These are phyloP conservation scores for Gobio occitaniae DNA, from an alignment of 2,797 vertebrate genomes.

Conservation along the genomic window DNA sequence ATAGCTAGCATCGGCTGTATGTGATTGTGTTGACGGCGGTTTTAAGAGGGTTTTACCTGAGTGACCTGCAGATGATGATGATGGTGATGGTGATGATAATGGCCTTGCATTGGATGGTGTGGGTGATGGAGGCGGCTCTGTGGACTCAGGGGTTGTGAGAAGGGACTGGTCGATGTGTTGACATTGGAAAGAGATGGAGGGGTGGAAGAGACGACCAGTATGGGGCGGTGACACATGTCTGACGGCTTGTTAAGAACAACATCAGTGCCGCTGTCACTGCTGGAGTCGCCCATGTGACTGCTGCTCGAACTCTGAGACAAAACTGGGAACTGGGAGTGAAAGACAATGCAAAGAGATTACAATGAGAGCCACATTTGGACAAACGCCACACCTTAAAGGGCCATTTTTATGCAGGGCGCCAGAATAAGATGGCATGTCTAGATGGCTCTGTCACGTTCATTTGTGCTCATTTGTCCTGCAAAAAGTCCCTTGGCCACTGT, in stretches of 20 bases:
- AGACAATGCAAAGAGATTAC: neutral
- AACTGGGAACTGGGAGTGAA: constrained; percentile 73
- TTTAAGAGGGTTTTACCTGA: constrained; percentile 69
- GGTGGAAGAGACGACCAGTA: constrained; percentile 77
- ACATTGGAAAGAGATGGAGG: constrained; percentile 70
- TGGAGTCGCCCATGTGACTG: constrained; percentile 79
- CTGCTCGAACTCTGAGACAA: constrained; percentile 79
- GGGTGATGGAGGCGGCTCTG: constrained; percentile 78
- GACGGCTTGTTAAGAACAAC: constrained; percentile 75
- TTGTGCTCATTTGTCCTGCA: neutral
- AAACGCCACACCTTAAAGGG: neutral
- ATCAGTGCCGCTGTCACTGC: constrained; percentile 81
- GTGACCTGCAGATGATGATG: constrained; percentile 74
- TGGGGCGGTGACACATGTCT: constrained; percentile 79
- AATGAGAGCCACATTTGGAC: neutral
- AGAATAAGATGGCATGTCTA: neutral
- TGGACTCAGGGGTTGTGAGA: constrained; percentile 78
- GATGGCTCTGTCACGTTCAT: neutral
- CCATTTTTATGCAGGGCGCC: neutral
- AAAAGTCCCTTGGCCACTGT: neutral
- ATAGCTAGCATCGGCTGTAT: neutral
- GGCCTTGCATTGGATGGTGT: constrained; percentile 69
- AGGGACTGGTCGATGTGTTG: constrained; percentile 67
- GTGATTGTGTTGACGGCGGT: neutral
- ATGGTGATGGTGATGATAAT: constrained; percentile 78